A percentile compares a stretch with the other conserved stretches of the same genome.
Conservation (phyloP, 30 jellyfish, hydroid and myxozoan species). For the Hydra vulgaris region DNA sequence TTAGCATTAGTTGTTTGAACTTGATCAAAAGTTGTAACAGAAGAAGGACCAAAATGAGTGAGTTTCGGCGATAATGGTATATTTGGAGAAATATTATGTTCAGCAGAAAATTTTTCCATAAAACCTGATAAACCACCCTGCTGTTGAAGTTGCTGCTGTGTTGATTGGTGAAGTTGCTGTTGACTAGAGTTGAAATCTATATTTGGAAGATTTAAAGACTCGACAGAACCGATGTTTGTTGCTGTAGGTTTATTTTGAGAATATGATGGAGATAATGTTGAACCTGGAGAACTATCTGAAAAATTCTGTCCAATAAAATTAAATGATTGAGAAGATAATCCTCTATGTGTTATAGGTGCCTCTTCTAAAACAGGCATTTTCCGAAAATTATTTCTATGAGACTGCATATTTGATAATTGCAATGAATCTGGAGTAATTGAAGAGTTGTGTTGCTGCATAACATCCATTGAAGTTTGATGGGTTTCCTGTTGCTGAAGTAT, state of each 20-base stretch:
- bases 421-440: not conserved
- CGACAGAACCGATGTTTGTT: slow-evolving; percentile 13
- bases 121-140: slow-evolving; percentile 18
- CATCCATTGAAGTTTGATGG: slow-evolving; percentile 5
- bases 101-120: slow-evolving; percentile 12
- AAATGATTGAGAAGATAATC: slow-evolving; percentile 19
- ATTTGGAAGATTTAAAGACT: slow-evolving; percentile 17
- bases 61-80: slow-evolving; percentile 77
- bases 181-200: slow-evolving; percentile 19
- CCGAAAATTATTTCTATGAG: slow-evolving; percentile 16
- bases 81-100: slow-evolving; percentile 16
- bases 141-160: slow-evolving; percentile 38
- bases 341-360: slow-evolving; percentile 30
- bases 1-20: slow-evolving; percentile 31
- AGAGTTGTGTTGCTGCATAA: slow-evolving; percentile 12
- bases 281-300: slow-evolving; percentile 5
- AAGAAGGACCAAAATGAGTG: slow-evolving; percentile 89
- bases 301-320: slow-evolving; percentile 8
- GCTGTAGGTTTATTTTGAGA: slow-evolving; percentile 14
- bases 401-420: slow-evolving; percentile 16
- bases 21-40: slow-evolving; percentile 53
- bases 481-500: slow-evolving; percentile 18
- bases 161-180: slow-evolving; percentile 49
- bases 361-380: slow-evolving; percentile 40
- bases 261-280: slow-evolving; percentile 5